A percentile compares a stretch with the other conserved stretches of the same genome.
Conservation (phyloP, 1,140 invertebrate genomes). For the Ostrea edulis region DNA sequence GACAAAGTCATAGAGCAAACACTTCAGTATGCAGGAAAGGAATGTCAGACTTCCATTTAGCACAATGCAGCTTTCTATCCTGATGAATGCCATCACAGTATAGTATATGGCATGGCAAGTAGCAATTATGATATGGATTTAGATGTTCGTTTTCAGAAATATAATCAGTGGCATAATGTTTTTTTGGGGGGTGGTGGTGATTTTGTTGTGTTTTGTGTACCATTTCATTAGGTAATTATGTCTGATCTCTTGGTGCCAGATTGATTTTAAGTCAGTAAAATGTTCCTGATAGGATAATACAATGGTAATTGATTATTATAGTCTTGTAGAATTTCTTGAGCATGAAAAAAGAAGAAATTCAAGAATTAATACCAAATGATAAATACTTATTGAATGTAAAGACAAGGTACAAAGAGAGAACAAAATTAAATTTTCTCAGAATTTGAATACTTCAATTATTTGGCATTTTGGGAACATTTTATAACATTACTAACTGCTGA, state of each 20-base stretch:
- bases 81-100: not conserved
- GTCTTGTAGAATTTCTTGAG: not conserved
- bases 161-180: slow-evolving; percentile 17
- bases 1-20: not conserved
- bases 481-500: not conserved
- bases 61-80: not conserved
- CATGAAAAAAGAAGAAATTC: not conserved
- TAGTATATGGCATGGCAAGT: not conserved
- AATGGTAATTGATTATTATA: not conserved
- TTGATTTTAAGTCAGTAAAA: slow-evolving; percentile 1
- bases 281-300: not conserved
- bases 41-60: not conserved
- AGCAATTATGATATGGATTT: slow-evolving; percentile 36
- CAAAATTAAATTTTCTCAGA: not conserved
- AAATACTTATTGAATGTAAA: not conserved
- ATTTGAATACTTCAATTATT: not conserved
- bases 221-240: slow-evolving; percentile 23
- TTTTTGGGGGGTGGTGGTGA: too few species aligned
- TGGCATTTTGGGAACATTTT: not conserved
- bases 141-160: slow-evolving; percentile 23
- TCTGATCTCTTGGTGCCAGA: not conserved
- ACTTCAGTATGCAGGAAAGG: slow-evolving; percentile 12
- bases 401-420: not conserved
- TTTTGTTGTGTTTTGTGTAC: not conserved
- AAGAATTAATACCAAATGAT: not conserved